Base-by-base conservation (phyloP, 2,888 invertebrate genomes). In the Sesia apiformis region DNA sequence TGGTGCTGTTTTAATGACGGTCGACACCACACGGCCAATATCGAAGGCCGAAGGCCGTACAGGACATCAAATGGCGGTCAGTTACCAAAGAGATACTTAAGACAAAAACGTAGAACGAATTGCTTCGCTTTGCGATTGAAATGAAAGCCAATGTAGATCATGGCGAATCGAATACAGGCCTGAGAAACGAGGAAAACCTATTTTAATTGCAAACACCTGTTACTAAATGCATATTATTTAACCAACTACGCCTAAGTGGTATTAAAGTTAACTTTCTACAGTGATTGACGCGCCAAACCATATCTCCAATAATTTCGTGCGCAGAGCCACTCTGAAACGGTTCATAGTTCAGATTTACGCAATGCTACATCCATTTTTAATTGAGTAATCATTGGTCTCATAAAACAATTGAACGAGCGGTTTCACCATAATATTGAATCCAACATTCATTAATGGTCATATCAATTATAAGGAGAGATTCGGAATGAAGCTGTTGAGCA, bases 381-480 rank as follows among this genome's bases (percentile, higher is more conserved):
- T 72, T 74, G 71, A 67, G 66, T 64, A 67, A 72, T 69, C 60
- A 63, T 63, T 49, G 54, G 58, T 52, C 46, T 23, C 23, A 46
- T 46, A 40, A 38, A 39, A 38, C n/a, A 52, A 40, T 52, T 39
- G 39, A 8, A 23, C 46, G 7, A 8, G n/a, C 39, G n/a, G 39
- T 52, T 52, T 39, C 39, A 40, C 39, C n/a, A 38, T 39, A 50
- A 50, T 5, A 50, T 42, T n/a, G 49, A 8, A 5, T 52, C 40
- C 38, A 40, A 40, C 40, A 46, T 46, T 46, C 66, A 78, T 76
- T 77, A 78, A 64, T 66, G 67, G 66, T 71, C 66, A 68, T 75
- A 75, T 76, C 76, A 76, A 80, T 80, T 76, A 79, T 72, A 68
- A 69, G 71, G 70, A 63, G 64, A 69, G 70, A 74, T 72, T 68